These are phyloP conservation scores for Lordiphosa collinella DNA, from an alignment of 1,140 invertebrate species.

Conservation along the genomic window DNA sequence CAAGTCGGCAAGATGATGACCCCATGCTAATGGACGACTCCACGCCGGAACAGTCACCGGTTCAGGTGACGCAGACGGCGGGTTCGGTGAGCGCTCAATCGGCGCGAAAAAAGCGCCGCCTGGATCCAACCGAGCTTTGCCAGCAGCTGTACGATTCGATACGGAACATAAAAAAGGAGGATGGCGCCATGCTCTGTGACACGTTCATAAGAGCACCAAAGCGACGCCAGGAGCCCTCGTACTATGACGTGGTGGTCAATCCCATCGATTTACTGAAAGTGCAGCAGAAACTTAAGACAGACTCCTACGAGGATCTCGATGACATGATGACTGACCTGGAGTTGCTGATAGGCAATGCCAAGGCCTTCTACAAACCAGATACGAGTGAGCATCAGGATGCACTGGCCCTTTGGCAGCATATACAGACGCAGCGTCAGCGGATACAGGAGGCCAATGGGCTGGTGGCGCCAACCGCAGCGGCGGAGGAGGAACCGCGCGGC, in stretches of 20 bases:
- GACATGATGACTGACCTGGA: slow-evolving; percentile 93
- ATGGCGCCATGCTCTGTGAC: slow-evolving; percentile 94
- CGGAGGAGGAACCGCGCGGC: slow-evolving; percentile 67
- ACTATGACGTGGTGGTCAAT: slow-evolving; percentile 94
- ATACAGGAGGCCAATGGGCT: slow-evolving; percentile 79
- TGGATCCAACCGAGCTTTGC: slow-evolving; percentile 87
- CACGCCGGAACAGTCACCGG: slow-evolving; percentile 82
- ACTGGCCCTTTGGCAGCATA: slow-evolving; percentile 93
- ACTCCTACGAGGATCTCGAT: slow-evolving; percentile 94
- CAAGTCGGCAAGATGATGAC: slow-evolving; percentile 73
- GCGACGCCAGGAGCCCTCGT: slow-evolving; percentile 92
- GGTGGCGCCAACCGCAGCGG: background rate
- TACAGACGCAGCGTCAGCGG: slow-evolving; percentile 82
- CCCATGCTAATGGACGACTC: slow-evolving; percentile 73
- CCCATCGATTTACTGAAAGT: slow-evolving; percentile 95
- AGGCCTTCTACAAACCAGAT: slow-evolving; percentile 94
- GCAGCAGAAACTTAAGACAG: slow-evolving; percentile 97
- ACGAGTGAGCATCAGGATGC: slow-evolving; percentile 95
- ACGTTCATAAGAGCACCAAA: slow-evolving; percentile 96
- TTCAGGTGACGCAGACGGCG: slow-evolving; percentile 40
- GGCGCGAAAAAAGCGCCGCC: slow-evolving; percentile 66
- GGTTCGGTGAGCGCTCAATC: slow-evolving; percentile 30
- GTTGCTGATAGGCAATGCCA: slow-evolving; percentile 93
- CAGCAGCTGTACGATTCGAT: slow-evolving; percentile 96
- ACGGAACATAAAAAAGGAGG: slow-evolving; percentile 94